Base-by-base conservation (phyloP, 2,797 vertebrate genomes). In the Atherinosoma microstoma region DNA sequence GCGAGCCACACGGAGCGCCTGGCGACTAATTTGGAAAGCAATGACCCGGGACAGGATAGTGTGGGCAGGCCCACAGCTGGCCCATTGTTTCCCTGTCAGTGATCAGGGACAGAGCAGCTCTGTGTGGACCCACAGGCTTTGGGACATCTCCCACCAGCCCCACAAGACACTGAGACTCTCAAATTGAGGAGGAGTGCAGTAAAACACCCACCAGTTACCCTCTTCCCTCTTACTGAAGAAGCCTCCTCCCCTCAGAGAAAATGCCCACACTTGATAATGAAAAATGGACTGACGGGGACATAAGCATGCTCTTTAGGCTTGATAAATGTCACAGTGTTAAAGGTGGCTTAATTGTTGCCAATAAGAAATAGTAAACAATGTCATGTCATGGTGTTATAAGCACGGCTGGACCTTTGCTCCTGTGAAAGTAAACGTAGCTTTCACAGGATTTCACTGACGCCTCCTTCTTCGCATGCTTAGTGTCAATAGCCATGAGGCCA, bases 131-230 rank as follows among this genome's bases (percentile, higher is more conserved):
- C 75, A 73, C 78, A 86, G 80, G 78, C 89, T 70, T 84, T 93
- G 94, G 91, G 93, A 94, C 93, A 74, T 93, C 94, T 92, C 92
- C 93, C 83, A 24, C 82, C 83, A 84, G 90, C 89, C 75, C 93
- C 88, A 86, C 84, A 89, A 86, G 82, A 91, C 91, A 92, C 90
- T 38, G 67, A 67, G 64, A 68, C 76, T 73, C 79, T 82, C 87
- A 84, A 86, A 89, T 65, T 64, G 56, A 76, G 69, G 79, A 75
- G 51, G 70, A 77, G 64, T 9, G 72, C 73, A 84, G 78, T 85
- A 84, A 89, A 88, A 90, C 70, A 89, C 58, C 65, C 75, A 63
- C 58, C 24, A 66, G 80, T 74, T 78, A 59, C 29, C 63, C 66
- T 34, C 35, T 67, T 69, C 64, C 68, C 34, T 68, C 64, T 51